A percentile compares a stretch with the other conserved stretches of the same genome.
These are phyloP conservation scores for Eulemur albifrons DNA, from an alignment of 2,797 vertebrate genomes.

Conservation along the genomic window DNA sequence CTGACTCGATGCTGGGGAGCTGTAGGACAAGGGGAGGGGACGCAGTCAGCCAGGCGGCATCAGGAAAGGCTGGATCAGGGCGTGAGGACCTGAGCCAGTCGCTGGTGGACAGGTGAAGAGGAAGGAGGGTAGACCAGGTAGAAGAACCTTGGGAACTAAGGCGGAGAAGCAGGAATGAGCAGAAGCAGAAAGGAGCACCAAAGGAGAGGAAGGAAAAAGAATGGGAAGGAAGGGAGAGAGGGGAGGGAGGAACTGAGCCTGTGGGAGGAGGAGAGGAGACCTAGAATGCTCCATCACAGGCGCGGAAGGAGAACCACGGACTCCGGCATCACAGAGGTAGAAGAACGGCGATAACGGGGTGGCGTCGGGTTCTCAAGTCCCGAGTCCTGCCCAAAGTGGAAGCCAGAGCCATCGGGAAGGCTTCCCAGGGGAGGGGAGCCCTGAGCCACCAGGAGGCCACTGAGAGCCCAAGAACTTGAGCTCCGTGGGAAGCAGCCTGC, in stretches of 20 bases:
- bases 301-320: background rate
- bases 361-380: background rate
- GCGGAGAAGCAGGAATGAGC: background rate
- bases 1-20: background rate
- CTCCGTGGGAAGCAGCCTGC: background rate
- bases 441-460: background rate
- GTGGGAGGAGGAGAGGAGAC: background rate
- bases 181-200: background rate
- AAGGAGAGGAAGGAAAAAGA: background rate
- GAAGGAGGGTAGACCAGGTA: background rate
- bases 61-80: slow-evolving; percentile 6
- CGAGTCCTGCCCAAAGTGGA: background rate
- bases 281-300: background rate
- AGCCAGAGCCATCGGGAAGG: background rate
- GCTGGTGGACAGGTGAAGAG: background rate
- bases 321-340: background rate
- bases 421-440: background rate
- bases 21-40: background rate
- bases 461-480: background rate
- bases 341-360: rapidly evolving
- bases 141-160: background rate
- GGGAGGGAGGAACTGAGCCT: background rate
- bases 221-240: background rate
- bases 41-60: background rate
- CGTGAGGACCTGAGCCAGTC: background rate